Evolutionary conservation across 2,797 vertebrate species (phyloP).

Genomic region (Sebastes diploproa): DNA sequence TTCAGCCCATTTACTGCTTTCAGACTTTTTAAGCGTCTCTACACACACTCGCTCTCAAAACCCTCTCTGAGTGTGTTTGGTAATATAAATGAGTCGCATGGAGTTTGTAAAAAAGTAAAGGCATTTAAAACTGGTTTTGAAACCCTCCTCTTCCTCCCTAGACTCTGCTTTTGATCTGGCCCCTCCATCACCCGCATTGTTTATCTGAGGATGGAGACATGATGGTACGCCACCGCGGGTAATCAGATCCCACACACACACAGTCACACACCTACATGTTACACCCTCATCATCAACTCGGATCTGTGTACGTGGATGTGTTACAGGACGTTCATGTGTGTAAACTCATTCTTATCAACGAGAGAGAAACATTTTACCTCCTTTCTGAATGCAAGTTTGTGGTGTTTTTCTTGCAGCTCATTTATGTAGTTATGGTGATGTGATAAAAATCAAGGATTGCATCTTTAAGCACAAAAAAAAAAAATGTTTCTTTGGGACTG

Average conservation of each 20-base stretch:
- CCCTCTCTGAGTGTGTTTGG: background rate
- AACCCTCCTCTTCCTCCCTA: background rate
- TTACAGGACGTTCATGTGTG: background rate
- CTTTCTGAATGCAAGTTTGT: background rate
- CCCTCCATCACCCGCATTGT: slow-evolving; percentile 53
- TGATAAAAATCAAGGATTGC: background rate
- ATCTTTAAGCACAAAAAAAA: background rate
- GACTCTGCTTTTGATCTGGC: slow-evolving; percentile 45
- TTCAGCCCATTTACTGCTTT: background rate
- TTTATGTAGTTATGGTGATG: no score
- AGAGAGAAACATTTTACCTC: background rate
- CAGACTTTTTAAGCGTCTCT: background rate
- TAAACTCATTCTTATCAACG: background rate
- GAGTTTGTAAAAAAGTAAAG: background rate
- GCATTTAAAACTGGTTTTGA: background rate
- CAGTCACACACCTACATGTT: slow-evolving; percentile 31
- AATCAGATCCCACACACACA: slow-evolving; percentile 56
- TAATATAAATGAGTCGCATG: background rate
- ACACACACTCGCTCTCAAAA: background rate
- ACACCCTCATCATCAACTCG: slow-evolving; percentile 38
- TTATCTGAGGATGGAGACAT: slow-evolving; percentile 59
- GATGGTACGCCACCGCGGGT: slow-evolving; percentile 51
- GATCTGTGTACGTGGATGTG: background rate
- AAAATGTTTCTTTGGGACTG: slow-evolving; percentile 34
- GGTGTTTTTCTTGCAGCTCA: background rate